phyloP scores from a whole-genome alignment of 2,113 vertebrate species.

The Anarhynchus alexandrinus region DNA sequence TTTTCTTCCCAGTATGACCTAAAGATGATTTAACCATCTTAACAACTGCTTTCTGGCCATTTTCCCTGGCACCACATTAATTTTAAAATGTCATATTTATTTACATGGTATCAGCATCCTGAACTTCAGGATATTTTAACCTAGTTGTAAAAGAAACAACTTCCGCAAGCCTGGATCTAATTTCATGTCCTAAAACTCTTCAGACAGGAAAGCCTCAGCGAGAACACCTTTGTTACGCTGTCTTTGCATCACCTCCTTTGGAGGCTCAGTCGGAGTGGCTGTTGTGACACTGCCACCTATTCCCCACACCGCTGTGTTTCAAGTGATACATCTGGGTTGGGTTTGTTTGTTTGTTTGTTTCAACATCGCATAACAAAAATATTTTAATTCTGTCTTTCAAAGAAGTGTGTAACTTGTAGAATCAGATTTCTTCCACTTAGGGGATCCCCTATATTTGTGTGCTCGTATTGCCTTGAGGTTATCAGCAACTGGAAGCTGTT shows the following conservation, averaged over 20 bases:
- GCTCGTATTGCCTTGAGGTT: not conserved
- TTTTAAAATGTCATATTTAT: not conserved
- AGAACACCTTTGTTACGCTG: not conserved
- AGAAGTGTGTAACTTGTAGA: not conserved
- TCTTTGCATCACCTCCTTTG: not conserved
- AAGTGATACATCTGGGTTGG: not conserved
- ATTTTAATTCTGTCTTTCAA: not conserved
- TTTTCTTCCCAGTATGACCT: not conserved
- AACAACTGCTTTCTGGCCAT: not conserved
- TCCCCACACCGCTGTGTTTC: not conserved
- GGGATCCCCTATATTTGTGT: not conserved
- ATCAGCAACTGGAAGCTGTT: not conserved
- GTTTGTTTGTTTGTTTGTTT: not conserved
- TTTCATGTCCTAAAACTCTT: not conserved
- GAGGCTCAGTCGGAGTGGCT: fast-evolving
- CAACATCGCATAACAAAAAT: not conserved
- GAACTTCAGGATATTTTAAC: not conserved
- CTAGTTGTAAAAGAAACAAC: not conserved
- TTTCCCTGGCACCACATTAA: not conserved
- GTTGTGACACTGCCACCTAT: not conserved
- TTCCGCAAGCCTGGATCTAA: not conserved
- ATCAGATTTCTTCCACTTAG: not conserved
- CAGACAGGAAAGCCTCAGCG: not conserved
- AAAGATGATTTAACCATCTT: not conserved
- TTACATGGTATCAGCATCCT: not conserved